Evolutionary conservation across 2,797 vertebrate genomes (phyloP), one percentile per base, ranked within the genome.

Genomic region (Sciaenops ocellatus): DNA sequence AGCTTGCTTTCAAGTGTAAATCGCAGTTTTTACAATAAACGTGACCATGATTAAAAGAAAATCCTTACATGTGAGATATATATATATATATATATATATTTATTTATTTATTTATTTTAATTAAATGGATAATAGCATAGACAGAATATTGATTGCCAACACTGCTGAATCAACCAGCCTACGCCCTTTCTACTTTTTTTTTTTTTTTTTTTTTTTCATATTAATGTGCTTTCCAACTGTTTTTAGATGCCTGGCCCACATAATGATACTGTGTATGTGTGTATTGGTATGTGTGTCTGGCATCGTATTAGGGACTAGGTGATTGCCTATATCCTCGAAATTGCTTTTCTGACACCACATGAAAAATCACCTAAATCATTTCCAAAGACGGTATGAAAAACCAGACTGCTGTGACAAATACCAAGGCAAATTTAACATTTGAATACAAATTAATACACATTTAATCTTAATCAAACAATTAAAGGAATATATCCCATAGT

Each of bases 261-360:
- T 72, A 76, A 46, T 78, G 66, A 52, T 70, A 65, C 44, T 64
- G n/a, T 55, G 48, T 46, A 28, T 64, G 47, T 71, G 57, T 60
- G 59, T 78, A 52, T 82, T 70, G 76, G 51, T 69, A 69, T 64
- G 38, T 0, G 3, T 48, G 48, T 47, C 62, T 76, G 26, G 61
- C 82, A 70, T 73, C 47, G 56, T 77, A 67, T 76, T 60, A 61
- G 17, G 52, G 3, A 47, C 34, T 22, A 51, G 60, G 42, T 62
- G 73, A 85, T 76, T 77, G 61, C 52, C 63, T 69, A 26, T 20
- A 67, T 78, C 46, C 34, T 66, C 20, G 55, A 78, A 80, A 85
- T 83, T 78, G 68, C 17, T 84, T 82, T 79, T 79, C 62, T 76
- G 83, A 84, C 78, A 83, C 56, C 56, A 80, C 52, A 80, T 75